Base-by-base conservation (phyloP, 2,888 invertebrate genomes). In the Lochmaea crataegi region DNA sequence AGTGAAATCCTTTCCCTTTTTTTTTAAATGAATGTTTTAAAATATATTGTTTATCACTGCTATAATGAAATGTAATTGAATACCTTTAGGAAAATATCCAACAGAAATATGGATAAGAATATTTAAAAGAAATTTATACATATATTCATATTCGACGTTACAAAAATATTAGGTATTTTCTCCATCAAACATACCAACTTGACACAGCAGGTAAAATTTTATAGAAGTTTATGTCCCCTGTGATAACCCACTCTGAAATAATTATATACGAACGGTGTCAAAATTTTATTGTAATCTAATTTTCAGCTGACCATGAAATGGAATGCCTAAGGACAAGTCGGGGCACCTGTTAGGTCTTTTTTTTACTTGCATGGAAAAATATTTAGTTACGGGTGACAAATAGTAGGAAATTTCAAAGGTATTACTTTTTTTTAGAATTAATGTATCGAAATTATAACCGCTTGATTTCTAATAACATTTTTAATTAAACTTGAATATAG, bases 201-300 rank as follows among this genome's bases (percentile, higher is more conserved):
- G 68, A 60, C 69, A 69, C 61, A 51, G 42, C 69, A 69, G 69
- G 69, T 69, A 69, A 16, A 63, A 32, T 32, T 63, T 69, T 56
- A 63, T 58, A 26, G 41, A 63, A 69, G 42, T 68, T 68, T 61
- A 68, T 61, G 63, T 61, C 69, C 42, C 41, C 56, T 42, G 51
- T 63, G 63, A 63, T 51, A n/a, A 61, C 22, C 38, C 38, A 63
- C 32, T 38, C 61, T 53, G 48, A 69, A 69, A 69, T 69, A 53
- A 69, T 69, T 69, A 69, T 53, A 63, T 63, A 63, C n/a, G 53
- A 51, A 63, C 53, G 63, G 75, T 75, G 75, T 75, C 75, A 75
- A 73, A 70, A 60, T 73, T 76, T 72, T 75, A 76, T 76, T 73
- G 72, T 76, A 73, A 75, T 64, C 65, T 76, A 73, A 76, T 75